Percentiles rank a stretch among this genome's conserved stretches.
Conservation (phyloP, 2,888 invertebrate species). For the Ormia ochracea region DNA sequence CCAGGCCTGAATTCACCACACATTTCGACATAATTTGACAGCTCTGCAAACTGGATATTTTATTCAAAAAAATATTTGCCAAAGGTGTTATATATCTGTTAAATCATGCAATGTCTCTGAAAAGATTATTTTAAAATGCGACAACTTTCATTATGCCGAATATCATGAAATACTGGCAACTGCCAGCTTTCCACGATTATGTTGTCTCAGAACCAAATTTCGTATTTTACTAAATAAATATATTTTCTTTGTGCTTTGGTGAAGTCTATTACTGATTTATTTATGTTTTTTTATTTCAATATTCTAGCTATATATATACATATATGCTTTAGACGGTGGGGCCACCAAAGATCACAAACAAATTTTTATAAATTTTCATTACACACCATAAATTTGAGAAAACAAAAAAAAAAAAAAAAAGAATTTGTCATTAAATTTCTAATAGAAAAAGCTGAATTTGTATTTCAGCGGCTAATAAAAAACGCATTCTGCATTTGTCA, state of each 20-base stretch:
- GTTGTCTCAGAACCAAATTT: background rate
- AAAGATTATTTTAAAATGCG: too few species aligned
- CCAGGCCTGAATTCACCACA: too few species aligned
- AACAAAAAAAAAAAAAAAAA: slow-evolving; percentile 33
- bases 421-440: slow-evolving; percentile 53
- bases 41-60: too few species aligned
- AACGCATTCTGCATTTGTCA: slow-evolving; percentile 13
- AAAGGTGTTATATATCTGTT: too few species aligned
- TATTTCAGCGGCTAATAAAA: slow-evolving; percentile 47
- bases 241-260: background rate
- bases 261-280: background rate
- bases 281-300: background rate
- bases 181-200: background rate
- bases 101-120: too few species aligned
- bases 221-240: background rate
- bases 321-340: background rate
- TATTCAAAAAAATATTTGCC: too few species aligned
- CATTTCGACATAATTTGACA: too few species aligned
- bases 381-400: slow-evolving; percentile 27
- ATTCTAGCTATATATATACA: too few species aligned
- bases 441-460: slow-evolving; percentile 14
- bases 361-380: background rate
- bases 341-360: slow-evolving; percentile 36
- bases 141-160: too few species aligned
- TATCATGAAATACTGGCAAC: too few species aligned